Conservation (phyloP, 2,888 invertebrate genomes). For the Dynastes grantii region DNA sequence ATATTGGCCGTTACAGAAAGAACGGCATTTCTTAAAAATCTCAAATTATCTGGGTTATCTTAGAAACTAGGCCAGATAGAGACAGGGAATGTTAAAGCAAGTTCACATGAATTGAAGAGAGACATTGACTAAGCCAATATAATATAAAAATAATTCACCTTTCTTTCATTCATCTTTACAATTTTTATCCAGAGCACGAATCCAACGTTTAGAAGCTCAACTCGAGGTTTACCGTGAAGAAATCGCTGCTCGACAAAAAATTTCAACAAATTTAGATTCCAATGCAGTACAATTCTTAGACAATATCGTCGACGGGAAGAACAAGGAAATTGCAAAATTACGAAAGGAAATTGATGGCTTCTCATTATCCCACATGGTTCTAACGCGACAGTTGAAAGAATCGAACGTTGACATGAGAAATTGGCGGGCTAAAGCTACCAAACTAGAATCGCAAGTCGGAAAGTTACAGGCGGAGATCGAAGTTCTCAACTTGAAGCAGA, state of each 20-base stretch:
- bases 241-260: constrained; percentile 44
- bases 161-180: neutral
- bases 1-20: too few species aligned
- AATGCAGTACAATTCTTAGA: constrained; percentile 46
- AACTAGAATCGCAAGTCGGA: constrained; percentile 51
- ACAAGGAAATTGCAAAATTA: constrained; percentile 56
- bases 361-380: constrained; percentile 51
- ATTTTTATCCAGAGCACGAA: constrained; percentile 53
- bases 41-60: too few species aligned
- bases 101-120: too few species aligned
- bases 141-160: neutral
- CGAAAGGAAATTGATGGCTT: constrained; percentile 49
- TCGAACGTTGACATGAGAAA: constrained; percentile 57
- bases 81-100: too few species aligned
- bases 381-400: constrained; percentile 54
- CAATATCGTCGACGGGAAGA: constrained; percentile 46
- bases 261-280: constrained; percentile 27
- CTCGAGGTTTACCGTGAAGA: constrained; percentile 55
- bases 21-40: too few species aligned
- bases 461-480: constrained; percentile 43
- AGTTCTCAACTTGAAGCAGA: constrained; percentile 17
- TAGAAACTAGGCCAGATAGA: too few species aligned
- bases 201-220: constrained; percentile 53
- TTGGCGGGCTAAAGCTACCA: constrained; percentile 55
- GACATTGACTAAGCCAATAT: too few species aligned